Conservation (phyloP, 2,113 vertebrate species). For the Montifringilla adamsi region DNA sequence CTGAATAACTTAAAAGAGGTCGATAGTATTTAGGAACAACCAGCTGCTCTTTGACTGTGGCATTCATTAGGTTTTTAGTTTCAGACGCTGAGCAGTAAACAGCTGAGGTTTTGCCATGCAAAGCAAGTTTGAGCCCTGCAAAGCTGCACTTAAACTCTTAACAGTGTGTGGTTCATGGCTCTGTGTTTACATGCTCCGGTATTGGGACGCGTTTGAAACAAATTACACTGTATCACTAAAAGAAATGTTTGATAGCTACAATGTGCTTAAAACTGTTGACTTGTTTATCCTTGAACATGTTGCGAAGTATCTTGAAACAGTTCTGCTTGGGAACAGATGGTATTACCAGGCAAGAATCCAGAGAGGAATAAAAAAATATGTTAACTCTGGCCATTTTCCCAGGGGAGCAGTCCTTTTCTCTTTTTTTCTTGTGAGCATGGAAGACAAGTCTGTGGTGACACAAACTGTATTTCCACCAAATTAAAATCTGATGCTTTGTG, state of each 20-base stretch:
- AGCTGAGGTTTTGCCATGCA: not conserved
- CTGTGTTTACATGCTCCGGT: not conserved
- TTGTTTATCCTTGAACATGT: not conserved
- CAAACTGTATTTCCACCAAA: not conserved
- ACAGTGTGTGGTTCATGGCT: rapidly evolving
- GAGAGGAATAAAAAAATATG: not conserved
- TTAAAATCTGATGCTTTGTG: not conserved
- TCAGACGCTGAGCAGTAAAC: not conserved
- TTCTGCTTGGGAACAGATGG: not conserved
- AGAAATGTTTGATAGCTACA: not conserved
- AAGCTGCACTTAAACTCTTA: not conserved
- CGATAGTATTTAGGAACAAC: not conserved
- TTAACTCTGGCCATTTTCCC: not conserved
- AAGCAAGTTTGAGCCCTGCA: not conserved
- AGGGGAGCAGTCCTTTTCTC: not conserved
- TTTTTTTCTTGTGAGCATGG: not conserved
- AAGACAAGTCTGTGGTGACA: not conserved
- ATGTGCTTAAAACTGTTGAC: not conserved
- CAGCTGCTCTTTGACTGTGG: not conserved
- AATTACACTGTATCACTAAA: not conserved
- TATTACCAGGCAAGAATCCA: not conserved
- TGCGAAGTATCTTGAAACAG: not conserved
- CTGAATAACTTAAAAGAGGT: not conserved
- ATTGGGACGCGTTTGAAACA: not conserved
- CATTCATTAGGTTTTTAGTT: not conserved